Percentiles rank a stretch among this genome's conserved stretches.
Evolutionary conservation across 2,113 vertebrate genomes (phyloP).

Genomic region (Nothocercus julius): DNA sequence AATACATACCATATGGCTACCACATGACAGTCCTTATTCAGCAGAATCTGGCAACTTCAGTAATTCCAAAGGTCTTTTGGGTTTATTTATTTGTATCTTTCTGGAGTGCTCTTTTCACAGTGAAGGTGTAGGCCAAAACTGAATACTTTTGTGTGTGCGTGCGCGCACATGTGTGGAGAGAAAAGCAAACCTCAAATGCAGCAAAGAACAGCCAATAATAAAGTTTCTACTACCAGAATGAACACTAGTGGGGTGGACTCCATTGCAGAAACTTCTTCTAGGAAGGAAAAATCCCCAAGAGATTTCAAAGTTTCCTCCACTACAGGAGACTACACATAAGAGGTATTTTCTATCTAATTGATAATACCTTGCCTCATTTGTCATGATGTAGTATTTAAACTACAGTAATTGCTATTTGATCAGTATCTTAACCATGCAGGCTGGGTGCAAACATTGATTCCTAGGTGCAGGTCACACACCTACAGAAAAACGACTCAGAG

Average conservation of each 20-base stretch:
- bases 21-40: not conserved
- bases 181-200: not conserved
- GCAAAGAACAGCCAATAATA: not conserved
- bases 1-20: not conserved
- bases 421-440: not conserved
- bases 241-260: not conserved
- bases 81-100: not conserved
- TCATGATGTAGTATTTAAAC: not conserved
- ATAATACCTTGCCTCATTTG: not conserved
- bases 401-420: not conserved
- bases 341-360: not conserved
- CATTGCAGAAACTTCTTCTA: not conserved
- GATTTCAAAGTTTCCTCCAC: not conserved
- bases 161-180: not conserved
- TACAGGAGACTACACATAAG: not conserved
- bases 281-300: not conserved
- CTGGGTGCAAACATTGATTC: not conserved
- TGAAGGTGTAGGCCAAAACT: not conserved
- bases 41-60: not conserved
- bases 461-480: accelerated
- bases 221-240: not conserved
- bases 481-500: not conserved
- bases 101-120: not conserved
- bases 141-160: not conserved
- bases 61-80: not conserved